These are phyloP conservation scores for Percina caprodes DNA, from an alignment of 2,113 vertebrate genomes.

Conservation along the genomic window DNA sequence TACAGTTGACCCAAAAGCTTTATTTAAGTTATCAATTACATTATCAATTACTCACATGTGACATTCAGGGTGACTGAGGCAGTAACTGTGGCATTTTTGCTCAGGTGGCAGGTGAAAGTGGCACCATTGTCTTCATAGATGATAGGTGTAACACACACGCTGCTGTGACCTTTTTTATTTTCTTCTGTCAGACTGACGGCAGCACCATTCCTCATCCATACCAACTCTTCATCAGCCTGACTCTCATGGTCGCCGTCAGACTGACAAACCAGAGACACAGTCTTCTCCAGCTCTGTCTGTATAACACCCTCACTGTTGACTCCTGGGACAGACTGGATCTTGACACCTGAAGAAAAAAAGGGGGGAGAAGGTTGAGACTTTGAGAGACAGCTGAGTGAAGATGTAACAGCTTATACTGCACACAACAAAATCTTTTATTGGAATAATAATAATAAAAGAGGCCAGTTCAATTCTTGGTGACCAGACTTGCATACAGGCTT, in stretches of 20 bases:
- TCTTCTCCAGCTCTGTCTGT: slow-evolving; percentile 28
- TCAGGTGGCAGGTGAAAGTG: slow-evolving; percentile 79
- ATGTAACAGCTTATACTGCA: background rate
- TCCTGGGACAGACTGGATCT: slow-evolving; percentile 53
- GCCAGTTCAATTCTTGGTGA: background rate
- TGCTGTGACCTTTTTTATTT: slow-evolving; percentile 70
- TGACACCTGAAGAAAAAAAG: slow-evolving; percentile 53
- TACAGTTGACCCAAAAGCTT: background rate
- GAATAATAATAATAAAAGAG: background rate
- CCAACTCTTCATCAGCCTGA: slow-evolving; percentile 64
- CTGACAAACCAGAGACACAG: slow-evolving; percentile 75
- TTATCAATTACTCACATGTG: slow-evolving; percentile 84
- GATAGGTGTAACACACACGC: slow-evolving; percentile 77
- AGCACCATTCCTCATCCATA: slow-evolving; percentile 79
- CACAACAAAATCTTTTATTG: background rate
- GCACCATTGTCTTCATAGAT: slow-evolving; percentile 70
- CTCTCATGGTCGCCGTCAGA: background rate
- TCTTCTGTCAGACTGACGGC: slow-evolving; percentile 63
- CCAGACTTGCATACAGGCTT: slow-evolving; percentile 6
- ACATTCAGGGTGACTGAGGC: slow-evolving; percentile 79
- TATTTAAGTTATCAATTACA: background rate
- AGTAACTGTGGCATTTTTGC: slow-evolving; percentile 46
- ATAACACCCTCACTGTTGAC: slow-evolving; percentile 49
- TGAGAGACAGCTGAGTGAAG: background rate
- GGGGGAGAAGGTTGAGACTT: background rate